Conservation (phyloP, 2,888 invertebrate genomes). For the Monochamus alternatus region DNA sequence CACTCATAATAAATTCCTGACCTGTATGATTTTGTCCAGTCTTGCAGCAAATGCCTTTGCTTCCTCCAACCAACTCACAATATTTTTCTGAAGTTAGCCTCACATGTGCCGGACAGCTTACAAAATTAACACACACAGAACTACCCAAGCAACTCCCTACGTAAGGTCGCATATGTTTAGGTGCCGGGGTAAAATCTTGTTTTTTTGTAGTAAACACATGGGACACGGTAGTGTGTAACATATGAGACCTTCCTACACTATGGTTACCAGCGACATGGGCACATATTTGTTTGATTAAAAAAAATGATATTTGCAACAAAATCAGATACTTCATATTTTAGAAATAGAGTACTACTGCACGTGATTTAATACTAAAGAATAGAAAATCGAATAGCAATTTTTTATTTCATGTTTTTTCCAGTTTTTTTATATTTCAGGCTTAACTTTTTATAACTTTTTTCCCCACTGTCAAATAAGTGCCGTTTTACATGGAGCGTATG, state of each 20-base stretch:
- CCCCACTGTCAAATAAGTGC: no score
- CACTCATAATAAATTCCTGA: constrained; percentile 41
- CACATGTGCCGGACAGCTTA: constrained; percentile 80
- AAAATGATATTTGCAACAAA: not conserved
- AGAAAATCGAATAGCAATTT: no score
- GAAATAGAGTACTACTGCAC: no score
- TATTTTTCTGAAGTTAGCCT: constrained; percentile 58
- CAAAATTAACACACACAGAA: constrained; percentile 75
- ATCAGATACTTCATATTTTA: constrained; percentile 10
- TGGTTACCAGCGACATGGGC: constrained; percentile 41
- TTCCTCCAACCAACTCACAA: constrained; percentile 73
- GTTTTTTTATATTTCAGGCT: no score
- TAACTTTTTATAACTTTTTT: no score
- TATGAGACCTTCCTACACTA: constrained; percentile 6
- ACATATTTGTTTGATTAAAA: constrained; percentile 12
- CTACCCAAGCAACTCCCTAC: constrained; percentile 69
- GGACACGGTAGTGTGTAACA: not conserved
- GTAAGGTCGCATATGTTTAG: constrained; percentile 29
- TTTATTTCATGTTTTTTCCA: no score
- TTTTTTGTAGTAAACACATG: constrained; percentile 4
- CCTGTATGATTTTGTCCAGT: constrained; percentile 77
- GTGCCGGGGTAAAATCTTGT: constrained; percentile 25
- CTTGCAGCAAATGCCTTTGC: constrained; percentile 77
- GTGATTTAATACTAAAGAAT: no score
- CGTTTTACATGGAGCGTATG: no score